Evolutionary conservation across 2,888 invertebrate genomes (phyloP).

Genomic region (Blomia tropicalis): DNA sequence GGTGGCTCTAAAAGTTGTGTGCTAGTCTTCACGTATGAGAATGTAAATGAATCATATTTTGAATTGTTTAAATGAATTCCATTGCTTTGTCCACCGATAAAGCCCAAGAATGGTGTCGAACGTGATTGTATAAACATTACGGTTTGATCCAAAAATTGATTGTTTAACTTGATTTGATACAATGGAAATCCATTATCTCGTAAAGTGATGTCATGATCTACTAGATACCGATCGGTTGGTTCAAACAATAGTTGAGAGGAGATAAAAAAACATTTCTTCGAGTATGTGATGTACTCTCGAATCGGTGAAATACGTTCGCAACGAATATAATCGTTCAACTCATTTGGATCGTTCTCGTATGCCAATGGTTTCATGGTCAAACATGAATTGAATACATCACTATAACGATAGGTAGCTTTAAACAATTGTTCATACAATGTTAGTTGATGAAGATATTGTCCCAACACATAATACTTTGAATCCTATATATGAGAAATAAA

Average conservation of each 20-base stretch:
- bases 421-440: constrained; percentile 15
- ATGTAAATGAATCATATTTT: constrained; percentile 6
- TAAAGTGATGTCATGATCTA: constrained; percentile 18
- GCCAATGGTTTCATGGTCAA: constrained; percentile 16
- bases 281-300: constrained; percentile 4
- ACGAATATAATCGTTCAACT: constrained; percentile 3
- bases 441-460: not conserved
- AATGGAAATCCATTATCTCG: constrained; percentile 21
- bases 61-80: constrained; percentile 18
- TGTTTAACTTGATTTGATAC: not conserved
- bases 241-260: constrained; percentile 2
- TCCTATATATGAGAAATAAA: not conserved
- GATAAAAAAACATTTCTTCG: constrained; percentile 17
- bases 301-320: constrained; percentile 10
- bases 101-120: constrained; percentile 6
- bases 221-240: not conserved
- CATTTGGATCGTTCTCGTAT: not conserved
- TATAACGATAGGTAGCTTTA: constrained; percentile 4
- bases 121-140: constrained; percentile 6
- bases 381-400: constrained; percentile 12
- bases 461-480: not conserved
- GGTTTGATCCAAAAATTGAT: constrained; percentile 8
- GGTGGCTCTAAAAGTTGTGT: constrained; percentile 5
- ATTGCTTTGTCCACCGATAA: constrained; percentile 21
- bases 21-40: constrained; percentile 14